phyloP scores from a whole-genome alignment of 2,888 invertebrate species.

The Leucophenga montana region DNA sequence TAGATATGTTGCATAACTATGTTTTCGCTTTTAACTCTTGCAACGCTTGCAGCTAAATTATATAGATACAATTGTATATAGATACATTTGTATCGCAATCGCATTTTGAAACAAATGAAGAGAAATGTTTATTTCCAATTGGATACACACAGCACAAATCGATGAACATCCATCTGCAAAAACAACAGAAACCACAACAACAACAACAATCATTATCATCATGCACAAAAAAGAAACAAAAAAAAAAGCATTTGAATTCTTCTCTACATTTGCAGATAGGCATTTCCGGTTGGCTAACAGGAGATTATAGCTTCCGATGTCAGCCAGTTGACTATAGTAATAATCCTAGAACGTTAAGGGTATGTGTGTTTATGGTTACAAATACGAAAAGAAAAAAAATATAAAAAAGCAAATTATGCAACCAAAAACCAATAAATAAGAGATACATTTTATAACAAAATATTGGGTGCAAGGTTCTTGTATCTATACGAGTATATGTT shows the following conservation, averaged over 20 bases:
- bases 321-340: conserved; percentile 97
- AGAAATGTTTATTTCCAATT: neutral
- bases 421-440: conserved; percentile 10
- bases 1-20: no score
- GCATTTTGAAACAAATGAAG: neutral
- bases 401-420: conserved; percentile 25
- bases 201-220: neutral
- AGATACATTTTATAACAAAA: neutral
- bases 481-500: neutral
- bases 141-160: no score
- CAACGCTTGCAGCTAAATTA: no score
- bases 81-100: no score
- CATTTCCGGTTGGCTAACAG: conserved; percentile 94
- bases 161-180: neutral
- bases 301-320: conserved; percentile 95
- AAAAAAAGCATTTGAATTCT: conserved; percentile 29
- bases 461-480: no score
- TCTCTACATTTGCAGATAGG: conserved; percentile 80
- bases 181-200: neutral
- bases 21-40: no score
- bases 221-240: conserved; percentile 24
- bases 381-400: conserved; percentile 32
- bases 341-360: conserved; percentile 91
- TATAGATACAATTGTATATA: no score
- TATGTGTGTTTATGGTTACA: conserved; percentile 75